A percentile compares a stretch with the other conserved stretches of the same genome.
Conservation (phyloP, 2,888 invertebrate species). For the Andrena trimmerana region DNA sequence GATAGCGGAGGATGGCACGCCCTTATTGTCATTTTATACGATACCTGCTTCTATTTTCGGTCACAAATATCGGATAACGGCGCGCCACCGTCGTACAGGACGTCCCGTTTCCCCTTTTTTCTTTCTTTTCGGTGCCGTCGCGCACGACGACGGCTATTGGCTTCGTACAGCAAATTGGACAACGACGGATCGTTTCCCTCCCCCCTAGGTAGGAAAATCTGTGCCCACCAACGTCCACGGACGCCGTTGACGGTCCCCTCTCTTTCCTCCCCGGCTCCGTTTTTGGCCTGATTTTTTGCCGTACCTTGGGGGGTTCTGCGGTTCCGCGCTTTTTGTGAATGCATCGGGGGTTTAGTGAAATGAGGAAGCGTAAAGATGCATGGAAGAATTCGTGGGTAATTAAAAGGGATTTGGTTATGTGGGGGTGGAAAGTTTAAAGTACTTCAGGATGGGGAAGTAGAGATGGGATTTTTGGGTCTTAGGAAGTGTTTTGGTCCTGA, state of each 20-base stretch:
- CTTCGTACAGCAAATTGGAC: conserved; percentile 70
- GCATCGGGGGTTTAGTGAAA: no score
- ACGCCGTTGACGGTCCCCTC: conserved; percentile 18
- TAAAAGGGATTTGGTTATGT: no score
- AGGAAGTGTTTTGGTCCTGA: no score
- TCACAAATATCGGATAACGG: conserved; percentile 80
- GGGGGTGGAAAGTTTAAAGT: no score
- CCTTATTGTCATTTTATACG: conserved; percentile 83
- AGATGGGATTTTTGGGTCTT: no score
- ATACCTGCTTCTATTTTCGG: conserved; percentile 76
- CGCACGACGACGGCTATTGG: conserved; percentile 72
- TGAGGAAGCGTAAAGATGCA: no score
- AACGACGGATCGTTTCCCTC: conserved; percentile 59
- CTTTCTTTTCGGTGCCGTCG: conserved; percentile 62
- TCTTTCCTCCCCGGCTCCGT: neutral
- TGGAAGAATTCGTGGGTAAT: no score
- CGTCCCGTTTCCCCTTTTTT: conserved; percentile 34
- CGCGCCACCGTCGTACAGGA: conserved; percentile 59
- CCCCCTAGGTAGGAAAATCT: conserved; percentile 55
- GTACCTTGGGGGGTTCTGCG: no score
- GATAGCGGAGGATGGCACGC: conserved; percentile 71
- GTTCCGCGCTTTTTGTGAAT: no score
- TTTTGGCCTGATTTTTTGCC: neutral
- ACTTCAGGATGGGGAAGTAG: no score
- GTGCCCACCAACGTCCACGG: conserved; percentile 10